Base-by-base conservation (phyloP, 1,140 invertebrate species). In the Mya arenaria region DNA sequence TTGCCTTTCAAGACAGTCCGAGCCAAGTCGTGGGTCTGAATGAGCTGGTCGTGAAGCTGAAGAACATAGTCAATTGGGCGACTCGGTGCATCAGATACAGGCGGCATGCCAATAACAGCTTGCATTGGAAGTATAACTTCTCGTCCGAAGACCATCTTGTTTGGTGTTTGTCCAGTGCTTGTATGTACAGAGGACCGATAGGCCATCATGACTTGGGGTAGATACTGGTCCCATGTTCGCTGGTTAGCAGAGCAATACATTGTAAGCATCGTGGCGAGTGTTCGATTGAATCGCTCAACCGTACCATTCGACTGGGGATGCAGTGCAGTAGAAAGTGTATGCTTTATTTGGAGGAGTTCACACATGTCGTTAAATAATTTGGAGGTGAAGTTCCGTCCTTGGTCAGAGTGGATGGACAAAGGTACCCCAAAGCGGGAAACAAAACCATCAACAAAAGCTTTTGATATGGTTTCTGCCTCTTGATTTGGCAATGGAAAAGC, bases 101-200 rank as follows among this genome's bases (percentile, higher is more conserved):
- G 32, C 55, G 28, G 3, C 25, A 71, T n/a, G n/a, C n/a, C n/a
- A n/a, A n/a, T n/a, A n/a, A n/a, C n/a, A n/a, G n/a, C n/a, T 5
- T 23, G 48, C 25, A 32, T 13, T 25, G 25, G 30, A 13, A 55
- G 41, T 17, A 34, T 28, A 23, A 87, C 39, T 55, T 86, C 83
- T 4, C 83, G 56, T 15, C 58, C 55, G 48, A 85, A 86, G 32
- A 88, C n/a, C n/a, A 86, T 37, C 44, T 83, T 72, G 5, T 79
- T 41, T 0, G 83, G 86, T 37, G 71, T 69, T 52, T 81, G 44
- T 23, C 77, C 60, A 34, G 72, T 84, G 0, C 68, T 84, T 1
- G 41, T 17, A 39, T 86, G 85, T 17, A 62, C 52, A 1, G 23
- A 77, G 23, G 77, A 19, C 28, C 85, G 28, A 69, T 82, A 86